A percentile compares a stretch with the other conserved stretches of the same genome.
Conservation (phyloP, 2,113 vertebrate genomes). For the Myotis brandtii region DNA sequence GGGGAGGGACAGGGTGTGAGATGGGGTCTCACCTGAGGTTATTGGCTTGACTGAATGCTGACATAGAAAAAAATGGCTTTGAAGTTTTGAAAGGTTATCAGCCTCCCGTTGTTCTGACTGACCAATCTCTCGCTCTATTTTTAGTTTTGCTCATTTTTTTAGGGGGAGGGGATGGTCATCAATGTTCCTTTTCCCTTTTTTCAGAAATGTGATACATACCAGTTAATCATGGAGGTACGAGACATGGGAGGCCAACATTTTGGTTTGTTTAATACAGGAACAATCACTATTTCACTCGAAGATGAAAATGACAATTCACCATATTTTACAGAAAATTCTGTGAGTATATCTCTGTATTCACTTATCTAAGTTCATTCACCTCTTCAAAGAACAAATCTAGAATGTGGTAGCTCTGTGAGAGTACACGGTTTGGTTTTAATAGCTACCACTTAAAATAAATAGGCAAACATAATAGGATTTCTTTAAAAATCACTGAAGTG, state of each 20-base stretch:
- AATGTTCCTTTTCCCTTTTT: slow-evolving; percentile 38
- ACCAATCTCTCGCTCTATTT: background rate
- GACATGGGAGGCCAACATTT: slow-evolving; percentile 88
- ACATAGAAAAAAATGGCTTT: background rate
- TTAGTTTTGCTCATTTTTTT: background rate
- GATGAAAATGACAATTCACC: slow-evolving; percentile 94
- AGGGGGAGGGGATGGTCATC: background rate
- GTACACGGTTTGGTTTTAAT: background rate
- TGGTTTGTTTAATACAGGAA: slow-evolving; percentile 88
- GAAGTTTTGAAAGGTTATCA: background rate
- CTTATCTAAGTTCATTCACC: background rate
- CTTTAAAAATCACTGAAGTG: background rate
- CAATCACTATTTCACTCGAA: slow-evolving; percentile 84
- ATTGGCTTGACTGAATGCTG: background rate
- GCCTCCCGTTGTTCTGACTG: background rate
- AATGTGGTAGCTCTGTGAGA: background rate
- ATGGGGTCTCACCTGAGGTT: background rate
- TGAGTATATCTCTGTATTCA: slow-evolving; percentile 83
- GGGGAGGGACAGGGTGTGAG: background rate
- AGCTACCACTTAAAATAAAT: background rate
- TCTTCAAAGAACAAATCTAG: background rate
- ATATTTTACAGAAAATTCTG: slow-evolving; percentile 85
- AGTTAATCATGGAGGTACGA: slow-evolving; percentile 86
- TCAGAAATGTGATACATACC: slow-evolving; percentile 85
- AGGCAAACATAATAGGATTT: background rate